These are phyloP conservation scores for Sebastes cheni DNA, from an alignment of 2,797 vertebrate genomes.

Conservation along the genomic window DNA sequence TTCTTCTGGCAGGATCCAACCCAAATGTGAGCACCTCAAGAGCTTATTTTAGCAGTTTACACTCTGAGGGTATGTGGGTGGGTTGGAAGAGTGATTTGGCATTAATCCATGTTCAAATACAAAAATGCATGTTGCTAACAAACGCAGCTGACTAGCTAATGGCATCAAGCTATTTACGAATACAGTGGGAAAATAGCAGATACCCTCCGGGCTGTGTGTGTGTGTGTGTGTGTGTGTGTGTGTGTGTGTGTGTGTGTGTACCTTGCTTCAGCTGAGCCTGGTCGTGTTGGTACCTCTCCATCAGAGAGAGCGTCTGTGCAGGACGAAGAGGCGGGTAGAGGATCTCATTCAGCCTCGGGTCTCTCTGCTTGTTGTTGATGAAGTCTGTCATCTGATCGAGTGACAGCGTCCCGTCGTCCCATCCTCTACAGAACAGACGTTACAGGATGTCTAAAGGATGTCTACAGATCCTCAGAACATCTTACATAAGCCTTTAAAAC, in stretches of 20 bases:
- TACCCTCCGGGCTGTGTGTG: neutral
- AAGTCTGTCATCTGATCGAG: conserved; percentile 98
- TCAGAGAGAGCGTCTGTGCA: conserved; percentile 89
- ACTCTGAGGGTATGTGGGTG: neutral
- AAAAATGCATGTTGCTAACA: neutral
- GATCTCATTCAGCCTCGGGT: conserved; percentile 96
- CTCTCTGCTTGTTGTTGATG: conserved; percentile 94
- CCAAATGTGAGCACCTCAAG: neutral
- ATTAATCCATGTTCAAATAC: neutral
- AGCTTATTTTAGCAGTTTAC: conserved; percentile 7
- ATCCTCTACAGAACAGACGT: conserved; percentile 81
- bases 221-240: neutral
- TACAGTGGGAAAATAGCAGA: neutral
- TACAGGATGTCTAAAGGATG: neutral
- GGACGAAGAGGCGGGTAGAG: conserved; percentile 95
- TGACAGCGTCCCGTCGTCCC: conserved; percentile 85
- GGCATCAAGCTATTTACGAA: neutral
- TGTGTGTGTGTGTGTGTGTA: conserved; percentile 43
- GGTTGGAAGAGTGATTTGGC: neutral
- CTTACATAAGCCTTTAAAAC: neutral
- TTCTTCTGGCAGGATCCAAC: neutral
- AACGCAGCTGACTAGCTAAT: neutral
- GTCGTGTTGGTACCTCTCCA: conserved; percentile 94
- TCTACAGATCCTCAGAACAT: neutral
- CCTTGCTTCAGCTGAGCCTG: conserved; percentile 88